Base-by-base conservation (phyloP, 2,888 invertebrate species). In the Rugalucina vietnamica region DNA sequence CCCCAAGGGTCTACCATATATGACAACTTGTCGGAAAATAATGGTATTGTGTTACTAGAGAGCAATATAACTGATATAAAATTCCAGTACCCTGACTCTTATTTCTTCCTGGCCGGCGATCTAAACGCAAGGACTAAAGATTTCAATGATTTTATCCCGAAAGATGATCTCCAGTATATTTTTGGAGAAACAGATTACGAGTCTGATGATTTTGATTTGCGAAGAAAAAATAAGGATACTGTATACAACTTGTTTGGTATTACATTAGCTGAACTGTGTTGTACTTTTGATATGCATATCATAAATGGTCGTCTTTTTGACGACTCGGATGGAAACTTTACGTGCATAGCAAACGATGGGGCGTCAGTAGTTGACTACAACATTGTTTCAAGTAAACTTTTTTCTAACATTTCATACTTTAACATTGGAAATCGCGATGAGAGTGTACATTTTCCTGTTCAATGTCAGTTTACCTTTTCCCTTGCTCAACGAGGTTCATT, bases 101-200 rank as follows among this genome's bases (percentile, higher is more conserved):
- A 71, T 54, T 57, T 81, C 27, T 81, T 69, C 70, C 37, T 81
- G 29, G 77, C 78, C 37, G 82, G 78, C 29, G 78, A 82, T 49
- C 69, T 78, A 10, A 82, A 82, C 50, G 77, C 77, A n/a, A 60
- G 82, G 39, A 82, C 73, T 14, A 82, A 82, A 74, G 54, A 78
- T 82, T 65, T 77, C 27, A 37, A 39, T 36, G 82, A 82, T 65
- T 82, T 32, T 74, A 77, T 82, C 10, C 37, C 43, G 27, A 50
- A 60, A 24, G 77, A 82, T 74, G 39, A 57, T 65, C 49, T 77
- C 32, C 36, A 57, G 12, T 72, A 81, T 60, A 24, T 81, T n/a
- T 81, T 54, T 34, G 60, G 49, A 12, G 60, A 81, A 24, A 39
- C 71, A 36, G 75, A 71, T 43, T 81, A 81, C 76, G 60, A 57